phyloP scores from a whole-genome alignment of 2,113 vertebrate genomes.

The Rhineura floridana region DNA sequence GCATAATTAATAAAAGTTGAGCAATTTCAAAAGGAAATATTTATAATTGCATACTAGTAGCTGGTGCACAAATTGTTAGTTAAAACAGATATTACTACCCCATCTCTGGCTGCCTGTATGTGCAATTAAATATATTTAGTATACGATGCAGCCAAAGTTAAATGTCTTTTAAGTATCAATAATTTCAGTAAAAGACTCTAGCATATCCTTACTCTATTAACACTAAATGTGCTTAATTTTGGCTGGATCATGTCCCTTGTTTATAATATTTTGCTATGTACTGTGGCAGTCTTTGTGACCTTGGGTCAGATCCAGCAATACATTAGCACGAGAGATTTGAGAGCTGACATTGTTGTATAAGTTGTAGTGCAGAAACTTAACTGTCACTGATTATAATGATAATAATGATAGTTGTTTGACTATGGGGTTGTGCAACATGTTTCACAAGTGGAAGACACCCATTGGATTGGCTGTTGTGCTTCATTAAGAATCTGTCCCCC shows the following conservation, averaged over 20 bases:
- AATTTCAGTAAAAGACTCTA: not conserved
- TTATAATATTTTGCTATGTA: not conserved
- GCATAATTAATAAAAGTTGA: conserved; percentile 41
- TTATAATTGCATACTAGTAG: conserved; percentile 54
- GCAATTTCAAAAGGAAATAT: conserved; percentile 59
- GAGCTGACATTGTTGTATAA: too few relatives aligned
- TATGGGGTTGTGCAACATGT: too few relatives aligned
- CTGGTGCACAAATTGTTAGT: not conserved
- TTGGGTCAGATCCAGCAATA: not conserved
- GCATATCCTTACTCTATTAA: not conserved
- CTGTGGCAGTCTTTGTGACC: not conserved
- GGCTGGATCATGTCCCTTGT: not conserved
- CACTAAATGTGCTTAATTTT: not conserved
- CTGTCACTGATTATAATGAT: too few relatives aligned
- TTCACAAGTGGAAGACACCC: too few relatives aligned
- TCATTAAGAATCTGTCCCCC: too few relatives aligned
- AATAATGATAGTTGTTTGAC: too few relatives aligned
- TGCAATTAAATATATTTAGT: conserved; percentile 47
- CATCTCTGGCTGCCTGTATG: conserved; percentile 29
- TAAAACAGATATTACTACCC: conserved; percentile 21
- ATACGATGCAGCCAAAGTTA: not conserved
- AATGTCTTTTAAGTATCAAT: not conserved
- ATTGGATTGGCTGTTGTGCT: too few relatives aligned
- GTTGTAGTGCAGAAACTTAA: too few relatives aligned
- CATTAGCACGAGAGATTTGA: too few relatives aligned